Percentiles rank a stretch among this genome's conserved stretches.
Conservation (phyloP, 2,113 vertebrate species). For the Macrotis lagotis region DNA sequence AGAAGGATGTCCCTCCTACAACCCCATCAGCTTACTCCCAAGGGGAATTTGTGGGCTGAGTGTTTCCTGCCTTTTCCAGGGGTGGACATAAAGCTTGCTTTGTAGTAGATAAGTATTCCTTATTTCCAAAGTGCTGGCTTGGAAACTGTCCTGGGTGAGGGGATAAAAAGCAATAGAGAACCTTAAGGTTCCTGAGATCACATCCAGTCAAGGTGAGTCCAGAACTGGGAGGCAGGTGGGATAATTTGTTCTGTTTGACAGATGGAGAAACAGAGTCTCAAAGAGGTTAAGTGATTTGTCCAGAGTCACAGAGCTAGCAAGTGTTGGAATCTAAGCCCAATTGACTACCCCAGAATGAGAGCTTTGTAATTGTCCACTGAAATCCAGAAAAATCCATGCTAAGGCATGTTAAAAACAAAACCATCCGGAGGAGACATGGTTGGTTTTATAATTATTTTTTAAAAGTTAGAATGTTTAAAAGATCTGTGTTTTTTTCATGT, state of each 20-base stretch:
- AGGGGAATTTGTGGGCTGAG: background rate
- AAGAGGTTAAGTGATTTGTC: background rate
- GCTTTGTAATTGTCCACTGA: background rate
- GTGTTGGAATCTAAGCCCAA: background rate
- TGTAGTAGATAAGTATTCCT: background rate
- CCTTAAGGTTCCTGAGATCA: background rate
- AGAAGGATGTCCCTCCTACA: background rate
- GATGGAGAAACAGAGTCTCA: background rate
- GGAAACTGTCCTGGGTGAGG: too few species aligned
- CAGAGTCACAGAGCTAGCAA: background rate
- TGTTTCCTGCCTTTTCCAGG: background rate
- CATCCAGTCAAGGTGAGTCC: background rate
- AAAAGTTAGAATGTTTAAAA: background rate
- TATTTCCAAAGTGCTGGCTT: background rate
- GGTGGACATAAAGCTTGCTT: background rate
- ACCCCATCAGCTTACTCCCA: background rate
- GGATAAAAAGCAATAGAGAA: background rate
- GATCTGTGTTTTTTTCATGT: background rate
- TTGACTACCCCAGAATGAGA: background rate
- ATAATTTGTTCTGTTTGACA: background rate
- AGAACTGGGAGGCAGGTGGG: background rate
- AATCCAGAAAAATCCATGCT: background rate
- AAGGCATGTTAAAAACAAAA: background rate
- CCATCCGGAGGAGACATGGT: background rate
- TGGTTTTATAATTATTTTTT: background rate